Evolutionary conservation across 2,888 invertebrate species (phyloP), one percentile per base, ranked within the genome.

Genomic region (Andrena hattorfiana): DNA sequence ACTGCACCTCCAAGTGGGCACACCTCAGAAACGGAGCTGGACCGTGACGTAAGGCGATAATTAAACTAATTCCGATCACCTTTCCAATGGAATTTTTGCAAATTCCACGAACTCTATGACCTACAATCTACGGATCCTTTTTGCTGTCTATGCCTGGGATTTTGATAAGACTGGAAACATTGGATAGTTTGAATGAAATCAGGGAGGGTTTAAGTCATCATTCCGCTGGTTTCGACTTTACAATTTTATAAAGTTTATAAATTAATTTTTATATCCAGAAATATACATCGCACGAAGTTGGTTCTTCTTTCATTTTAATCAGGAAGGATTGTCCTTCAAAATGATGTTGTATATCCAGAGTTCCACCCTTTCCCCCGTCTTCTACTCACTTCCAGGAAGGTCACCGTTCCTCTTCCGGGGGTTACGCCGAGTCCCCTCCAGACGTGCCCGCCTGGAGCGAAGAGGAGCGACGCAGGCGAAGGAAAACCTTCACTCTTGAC

Each of bases 401-500:
- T 56, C 92, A 90, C 75, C 92, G 91, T 26, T 92, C 93, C 23
- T 93, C 93, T 0, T 93, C 93, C 10, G 93, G 93, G 4, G 93
- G 93, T n/a, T 94, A 93, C 81, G 92, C 92, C 13, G 94, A 93
- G 54, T 94, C 94, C 1, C 93, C 94, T 0, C 93, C 94, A 0
- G 93, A 93, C 51, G 81, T 84, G 23, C 91, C 91, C 2, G 77
- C 89, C 10, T 97, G 97, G 95, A 94, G 96, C 63, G 96, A 96
- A 78, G 97, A 97, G 84, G 97, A 97, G 74, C 96, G 96, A 87
- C 95, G 96, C 83, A 95, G 96, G 80, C 96, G 96, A 91, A 97
- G 96, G 94, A 97, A 96, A 92, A 96, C 96, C 28, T 97, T 97
- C 94, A 97, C 97, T 63, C 94, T 97, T 84, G 97, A 98, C 91